Evolutionary conservation across 2,797 vertebrate genomes (phyloP).

Genomic region (Anguilla anguilla): DNA sequence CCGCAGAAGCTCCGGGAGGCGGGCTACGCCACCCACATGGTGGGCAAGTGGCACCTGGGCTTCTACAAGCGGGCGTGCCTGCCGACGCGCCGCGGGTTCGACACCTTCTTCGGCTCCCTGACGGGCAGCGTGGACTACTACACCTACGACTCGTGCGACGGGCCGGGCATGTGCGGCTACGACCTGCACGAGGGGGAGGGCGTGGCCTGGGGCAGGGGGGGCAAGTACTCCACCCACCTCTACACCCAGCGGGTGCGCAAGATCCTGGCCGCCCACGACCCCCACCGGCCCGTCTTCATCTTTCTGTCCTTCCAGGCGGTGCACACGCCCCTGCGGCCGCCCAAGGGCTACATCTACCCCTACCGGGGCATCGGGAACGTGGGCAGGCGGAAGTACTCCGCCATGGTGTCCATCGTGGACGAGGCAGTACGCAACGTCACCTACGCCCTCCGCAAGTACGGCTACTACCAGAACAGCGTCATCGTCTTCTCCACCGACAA

Average conservation of each 20-base stretch:
- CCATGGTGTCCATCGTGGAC: conserved; percentile 94
- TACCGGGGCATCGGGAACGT: conserved; percentile 87
- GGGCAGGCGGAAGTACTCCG: conserved; percentile 89
- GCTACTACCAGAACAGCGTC: conserved; percentile 92
- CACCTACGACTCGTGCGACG: conserved; percentile 90
- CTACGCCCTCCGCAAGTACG: conserved; percentile 89
- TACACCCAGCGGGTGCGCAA: conserved; percentile 88
- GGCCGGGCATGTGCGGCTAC: conserved; percentile 85
- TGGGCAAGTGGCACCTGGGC: conserved; percentile 97
- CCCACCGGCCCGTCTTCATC: conserved; percentile 87
- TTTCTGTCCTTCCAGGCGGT: conserved; percentile 96
- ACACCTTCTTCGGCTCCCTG: conserved; percentile 94
- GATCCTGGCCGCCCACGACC: conserved; percentile 86
- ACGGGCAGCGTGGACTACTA: conserved; percentile 97
- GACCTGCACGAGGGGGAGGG: conserved; percentile 93
- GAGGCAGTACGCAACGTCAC: conserved; percentile 94
- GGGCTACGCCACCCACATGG: conserved; percentile 96
- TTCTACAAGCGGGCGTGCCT: conserved; percentile 96
- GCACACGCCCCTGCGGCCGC: conserved; percentile 92
- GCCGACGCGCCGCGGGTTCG: conserved; percentile 90
- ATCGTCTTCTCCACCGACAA: conserved; percentile 95
- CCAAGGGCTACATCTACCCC: conserved; percentile 89
- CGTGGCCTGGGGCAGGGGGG: conserved; percentile 87
- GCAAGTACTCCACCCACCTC: conserved; percentile 93
- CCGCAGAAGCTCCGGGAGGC: conserved; percentile 91